Evolutionary conservation across 2,113 vertebrate species (phyloP), one percentile per base, ranked within the genome.

Genomic region (Dunckerocampus dactyliophorus): DNA sequence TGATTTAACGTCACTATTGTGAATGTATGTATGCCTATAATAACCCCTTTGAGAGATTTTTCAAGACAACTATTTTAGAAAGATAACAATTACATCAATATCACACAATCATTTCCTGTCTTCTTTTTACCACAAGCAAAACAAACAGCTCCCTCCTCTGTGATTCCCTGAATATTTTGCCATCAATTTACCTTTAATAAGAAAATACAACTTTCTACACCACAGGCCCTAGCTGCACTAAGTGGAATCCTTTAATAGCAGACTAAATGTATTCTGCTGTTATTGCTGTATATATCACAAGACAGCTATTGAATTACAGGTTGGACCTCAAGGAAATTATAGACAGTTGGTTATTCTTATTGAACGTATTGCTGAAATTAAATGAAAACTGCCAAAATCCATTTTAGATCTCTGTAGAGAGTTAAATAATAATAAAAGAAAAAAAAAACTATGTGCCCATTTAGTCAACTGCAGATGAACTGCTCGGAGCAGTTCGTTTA

Each of bases 111-210:
- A 19, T 76, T 39, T 48, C 8, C 17, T 56, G 12, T 13, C 47
- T 74, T 46, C 49, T 70, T 28, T n/a, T 47, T 51, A 42, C 39
- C 57, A 46, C 55, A 61, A 42, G 37, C 54, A 75, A 80, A 84
- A 80, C 71, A 81, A 80, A 76, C 72, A 71, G 60, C 57, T 8
- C 19, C 21, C 10, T 74, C 49, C 70, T 77, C 65, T 43, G 65
- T 50, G 72, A 68, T 56, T 28, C 43, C 43, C 47, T 43, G 50
- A 31, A 61, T 61, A 78, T 78, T 69, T 69, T 60, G 34, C 50
- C 58, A 75, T 88, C 76, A 74, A 72, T 81, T 63, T 74, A 55
- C 31, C 62, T 45, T 51, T 75, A 79, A 80, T 77, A 71, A 73
- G 74, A 76, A 75, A 34, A 76, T 65, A 13, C 50, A 62, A 70